Evolutionary conservation across 2,888 invertebrate species (phyloP).

Genomic region (Flexamia atlantica): DNA sequence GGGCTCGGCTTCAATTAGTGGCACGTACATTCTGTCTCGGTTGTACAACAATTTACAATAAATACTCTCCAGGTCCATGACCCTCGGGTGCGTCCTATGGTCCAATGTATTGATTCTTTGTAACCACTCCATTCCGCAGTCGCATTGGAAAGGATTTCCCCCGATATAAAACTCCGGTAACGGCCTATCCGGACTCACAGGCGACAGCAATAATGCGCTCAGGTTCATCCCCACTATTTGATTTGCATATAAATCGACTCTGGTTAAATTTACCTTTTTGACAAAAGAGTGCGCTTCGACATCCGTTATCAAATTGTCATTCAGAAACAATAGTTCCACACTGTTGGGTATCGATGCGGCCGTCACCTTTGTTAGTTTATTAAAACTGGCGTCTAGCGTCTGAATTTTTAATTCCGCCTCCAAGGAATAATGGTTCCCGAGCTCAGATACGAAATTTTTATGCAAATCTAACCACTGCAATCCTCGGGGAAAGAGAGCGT

Average conservation of each 20-base stretch:
- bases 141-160: conserved; percentile 96
- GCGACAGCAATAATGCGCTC: conserved; percentile 87
- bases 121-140: conserved; percentile 97
- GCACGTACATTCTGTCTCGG: conserved; percentile 89
- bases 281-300: conserved; percentile 94
- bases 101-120: conserved; percentile 92
- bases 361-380: conserved; percentile 88
- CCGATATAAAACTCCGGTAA: conserved; percentile 95
- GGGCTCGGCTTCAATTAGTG: conserved; percentile 91
- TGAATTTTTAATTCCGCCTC: conserved; percentile 86
- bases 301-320: conserved; percentile 91
- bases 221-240: conserved; percentile 94
- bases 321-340: conserved; percentile 90
- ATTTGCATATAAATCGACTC: conserved; percentile 95
- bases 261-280: conserved; percentile 91
- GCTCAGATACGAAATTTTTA: conserved; percentile 88
- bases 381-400: conserved; percentile 94
- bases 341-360: conserved; percentile 89
- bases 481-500: conserved; percentile 87
- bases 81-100: conserved; percentile 91
- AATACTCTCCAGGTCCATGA: conserved; percentile 93
- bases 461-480: conserved; percentile 94
- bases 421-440: conserved; percentile 86
- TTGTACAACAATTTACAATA: conserved; percentile 93
- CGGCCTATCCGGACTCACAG: conserved; percentile 85